Percentiles rank a stretch among this genome's conserved stretches.
These are phyloP conservation scores for Cyclophora punctaria DNA, from an alignment of 2,888 invertebrate genomes.

Conservation along the genomic window DNA sequence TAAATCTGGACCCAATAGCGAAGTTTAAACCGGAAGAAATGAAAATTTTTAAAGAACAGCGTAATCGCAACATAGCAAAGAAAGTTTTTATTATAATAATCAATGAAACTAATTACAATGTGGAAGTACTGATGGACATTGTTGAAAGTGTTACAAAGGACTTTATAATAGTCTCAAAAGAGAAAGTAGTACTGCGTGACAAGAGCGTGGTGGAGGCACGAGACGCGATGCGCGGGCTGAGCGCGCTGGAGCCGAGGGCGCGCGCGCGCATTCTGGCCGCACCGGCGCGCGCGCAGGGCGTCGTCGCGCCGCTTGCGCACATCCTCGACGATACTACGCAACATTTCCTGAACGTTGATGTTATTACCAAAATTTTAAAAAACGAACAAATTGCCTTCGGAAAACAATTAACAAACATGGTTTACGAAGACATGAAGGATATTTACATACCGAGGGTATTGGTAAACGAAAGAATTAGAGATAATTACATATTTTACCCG, in stretches of 20 bases:
- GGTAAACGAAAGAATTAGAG: neutral
- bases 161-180: neutral
- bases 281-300: too few species aligned
- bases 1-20: neutral
- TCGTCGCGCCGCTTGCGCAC: too few species aligned
- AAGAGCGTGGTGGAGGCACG: too few species aligned
- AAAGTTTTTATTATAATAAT: too few species aligned
- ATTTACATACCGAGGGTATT: constrained; percentile 1
- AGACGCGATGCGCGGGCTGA: too few species aligned
- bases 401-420: neutral
- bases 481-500: neutral
- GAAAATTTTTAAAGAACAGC: neutral
- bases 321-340: too few species aligned
- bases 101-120: too few species aligned
- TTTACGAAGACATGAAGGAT: constrained; percentile 3
- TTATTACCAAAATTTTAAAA: constrained; percentile 7
- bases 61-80: neutral
- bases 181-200: neutral
- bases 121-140: too few species aligned
- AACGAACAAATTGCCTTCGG: neutral
- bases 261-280: too few species aligned
- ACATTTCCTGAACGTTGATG: neutral
- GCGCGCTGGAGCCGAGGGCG: too few species aligned
- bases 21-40: neutral
- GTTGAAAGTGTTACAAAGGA: neutral